These are phyloP conservation scores for Armadillidium nasatum DNA, from an alignment of 1,140 invertebrate genomes.

Conservation along the genomic window DNA sequence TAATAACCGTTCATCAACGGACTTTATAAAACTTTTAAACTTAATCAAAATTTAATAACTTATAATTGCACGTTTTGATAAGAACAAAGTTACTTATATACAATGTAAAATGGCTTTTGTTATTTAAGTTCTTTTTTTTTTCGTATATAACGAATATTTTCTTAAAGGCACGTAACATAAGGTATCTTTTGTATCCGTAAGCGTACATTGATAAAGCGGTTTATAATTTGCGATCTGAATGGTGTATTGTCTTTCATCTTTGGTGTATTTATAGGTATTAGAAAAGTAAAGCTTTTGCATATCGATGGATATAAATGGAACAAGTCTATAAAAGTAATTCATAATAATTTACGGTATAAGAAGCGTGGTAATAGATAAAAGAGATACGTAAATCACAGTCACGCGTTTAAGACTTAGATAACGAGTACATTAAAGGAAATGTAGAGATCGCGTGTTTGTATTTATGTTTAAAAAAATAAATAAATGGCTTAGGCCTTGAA, in stretches of 20 bases:
- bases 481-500: too few species aligned
- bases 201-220: not conserved
- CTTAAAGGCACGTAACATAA: not conserved
- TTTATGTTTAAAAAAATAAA: too few species aligned
- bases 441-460: too few species aligned
- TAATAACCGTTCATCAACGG: constrained; percentile 7
- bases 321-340: too few species aligned
- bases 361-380: too few species aligned
- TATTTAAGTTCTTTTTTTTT: not conserved
- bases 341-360: too few species aligned
- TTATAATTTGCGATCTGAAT: not conserved
- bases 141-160: not conserved
- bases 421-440: too few species aligned
- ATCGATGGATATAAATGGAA: too few species aligned
- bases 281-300: too few species aligned
- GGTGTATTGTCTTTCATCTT: not conserved
- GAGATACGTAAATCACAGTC: too few species aligned
- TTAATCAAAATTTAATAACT: constrained; percentile 14
- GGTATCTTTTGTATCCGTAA: not conserved
- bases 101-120: not conserved
- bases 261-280: not conserved
- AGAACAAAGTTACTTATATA: constrained; percentile 11
- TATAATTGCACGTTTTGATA: constrained; percentile 6
- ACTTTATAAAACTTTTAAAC: constrained; percentile 6
- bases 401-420: too few species aligned